phyloP scores from a whole-genome alignment of 2,797 vertebrate species.

The Trachops cirrhosus region DNA sequence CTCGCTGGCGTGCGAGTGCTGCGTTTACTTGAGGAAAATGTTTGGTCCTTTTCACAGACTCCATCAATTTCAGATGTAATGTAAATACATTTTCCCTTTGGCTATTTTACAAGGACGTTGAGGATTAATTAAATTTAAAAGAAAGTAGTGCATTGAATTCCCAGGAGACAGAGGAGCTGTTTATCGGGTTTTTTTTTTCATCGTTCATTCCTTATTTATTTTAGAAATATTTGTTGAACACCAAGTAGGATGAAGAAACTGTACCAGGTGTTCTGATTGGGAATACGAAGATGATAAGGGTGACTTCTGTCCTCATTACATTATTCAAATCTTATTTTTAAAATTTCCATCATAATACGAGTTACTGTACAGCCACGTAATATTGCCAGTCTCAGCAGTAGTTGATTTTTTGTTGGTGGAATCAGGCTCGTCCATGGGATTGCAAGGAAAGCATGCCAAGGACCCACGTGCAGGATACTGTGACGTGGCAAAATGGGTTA shows the following conservation, averaged over 20 bases:
- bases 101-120: slow-evolving; percentile 54
- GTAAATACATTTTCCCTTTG: slow-evolving; percentile 57
- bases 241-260: not conserved
- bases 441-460: not conserved
- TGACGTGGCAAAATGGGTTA: not conserved
- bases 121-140: slow-evolving; percentile 70
- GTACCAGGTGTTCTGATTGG: not conserved
- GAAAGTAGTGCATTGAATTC: slow-evolving; percentile 42
- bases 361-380: not conserved
- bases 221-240: slow-evolving; percentile 48
- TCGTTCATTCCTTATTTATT: slow-evolving; percentile 36
- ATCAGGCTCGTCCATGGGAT: not conserved
- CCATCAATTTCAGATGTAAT: slow-evolving; percentile 8
- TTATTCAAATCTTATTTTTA: not conserved
- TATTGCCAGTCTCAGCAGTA: not conserved
- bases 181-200: slow-evolving; percentile 27
- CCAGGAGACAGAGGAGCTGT: slow-evolving; percentile 25
- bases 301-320: not conserved
- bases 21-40: slow-evolving; percentile 8
- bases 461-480: not conserved
- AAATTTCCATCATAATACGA: not conserved
- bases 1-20: not conserved
- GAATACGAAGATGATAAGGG: not conserved
- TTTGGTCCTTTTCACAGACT: slow-evolving; percentile 20
- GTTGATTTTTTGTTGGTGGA: not conserved